Conservation (phyloP, 1,140 invertebrate species). For the Drosophila repleta region DNA sequence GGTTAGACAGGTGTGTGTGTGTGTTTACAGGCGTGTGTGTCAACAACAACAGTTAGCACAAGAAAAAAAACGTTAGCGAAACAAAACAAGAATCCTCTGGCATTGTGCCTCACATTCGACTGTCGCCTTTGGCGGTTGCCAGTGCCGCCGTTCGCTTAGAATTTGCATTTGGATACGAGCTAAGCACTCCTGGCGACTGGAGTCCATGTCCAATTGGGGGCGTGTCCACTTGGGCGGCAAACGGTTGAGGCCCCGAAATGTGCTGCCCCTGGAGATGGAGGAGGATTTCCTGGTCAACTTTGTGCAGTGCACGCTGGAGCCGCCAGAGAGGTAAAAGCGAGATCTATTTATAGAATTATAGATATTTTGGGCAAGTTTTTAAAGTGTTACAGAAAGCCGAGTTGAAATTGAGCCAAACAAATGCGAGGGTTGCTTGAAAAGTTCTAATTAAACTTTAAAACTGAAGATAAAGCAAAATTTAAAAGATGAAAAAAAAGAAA, state of each 20-base stretch:
- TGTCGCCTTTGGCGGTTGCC: slow-evolving; percentile 61
- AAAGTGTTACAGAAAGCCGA: too few relatives aligned
- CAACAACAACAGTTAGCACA: slow-evolving; percentile 27
- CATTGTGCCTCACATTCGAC: slow-evolving; percentile 67
- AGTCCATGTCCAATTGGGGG: slow-evolving; percentile 23
- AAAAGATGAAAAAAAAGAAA: too few relatives aligned
- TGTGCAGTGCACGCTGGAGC: slow-evolving; percentile 76
- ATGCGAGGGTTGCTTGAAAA: too few relatives aligned
- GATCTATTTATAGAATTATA: too few relatives aligned
- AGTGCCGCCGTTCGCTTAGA: slow-evolving; percentile 57
- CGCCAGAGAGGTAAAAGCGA: slow-evolving; percentile 60
- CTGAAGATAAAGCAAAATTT: too few relatives aligned
- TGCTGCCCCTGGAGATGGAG: slow-evolving; percentile 39
- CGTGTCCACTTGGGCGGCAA: slow-evolving; percentile 30
- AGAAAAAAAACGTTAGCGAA: slow-evolving; percentile 19
- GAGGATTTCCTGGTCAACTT: slow-evolving; percentile 74
- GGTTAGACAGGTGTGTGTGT: slow-evolving; percentile 1
- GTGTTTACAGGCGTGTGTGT: slow-evolving; percentile 14
- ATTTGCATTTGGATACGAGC: slow-evolving; percentile 1
- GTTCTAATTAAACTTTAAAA: too few relatives aligned
- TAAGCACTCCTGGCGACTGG: neutral
- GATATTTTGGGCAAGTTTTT: too few relatives aligned
- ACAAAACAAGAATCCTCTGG: slow-evolving; percentile 52
- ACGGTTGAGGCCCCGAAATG: slow-evolving; percentile 33
- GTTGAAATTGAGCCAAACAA: too few relatives aligned